A percentile compares a stretch with the other conserved stretches of the same genome.
These are phyloP conservation scores for Emydura subglobosa DNA, from an alignment of 2,113 vertebrate species.

Conservation along the genomic window DNA sequence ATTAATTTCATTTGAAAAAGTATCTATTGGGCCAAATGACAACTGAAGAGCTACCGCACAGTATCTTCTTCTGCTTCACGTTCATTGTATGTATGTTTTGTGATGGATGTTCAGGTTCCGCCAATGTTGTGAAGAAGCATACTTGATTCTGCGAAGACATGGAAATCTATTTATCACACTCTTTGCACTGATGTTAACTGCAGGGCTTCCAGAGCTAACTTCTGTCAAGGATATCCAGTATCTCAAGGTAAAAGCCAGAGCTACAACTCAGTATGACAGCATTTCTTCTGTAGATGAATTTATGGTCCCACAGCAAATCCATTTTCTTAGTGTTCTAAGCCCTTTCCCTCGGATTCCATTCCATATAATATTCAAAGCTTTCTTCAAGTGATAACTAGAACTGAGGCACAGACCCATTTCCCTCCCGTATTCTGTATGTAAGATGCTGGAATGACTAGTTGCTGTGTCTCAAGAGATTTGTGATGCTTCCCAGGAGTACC, in stretches of 20 bases:
- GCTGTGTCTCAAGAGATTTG: neutral
- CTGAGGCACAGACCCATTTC: neutral
- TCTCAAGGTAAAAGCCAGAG: constrained; percentile 89
- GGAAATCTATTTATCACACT: constrained; percentile 98
- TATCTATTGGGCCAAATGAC: accelerated
- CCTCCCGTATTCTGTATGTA: neutral
- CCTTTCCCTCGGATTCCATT: neutral
- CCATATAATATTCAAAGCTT: neutral
- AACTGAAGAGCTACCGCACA: neutral
- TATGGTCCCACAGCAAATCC: neutral
- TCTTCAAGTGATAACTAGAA: neutral
- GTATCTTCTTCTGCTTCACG: neutral
- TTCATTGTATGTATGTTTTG: neutral
- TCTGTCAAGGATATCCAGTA: constrained; percentile 99
- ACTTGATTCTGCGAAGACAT: constrained; percentile 92
- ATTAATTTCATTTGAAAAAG: neutral
- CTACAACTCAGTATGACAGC: neutral
- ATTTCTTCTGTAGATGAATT: neutral
- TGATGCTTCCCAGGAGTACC: neutral
- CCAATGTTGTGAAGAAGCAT: constrained; percentile 96
- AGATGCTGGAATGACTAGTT: neutral
- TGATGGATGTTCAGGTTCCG: constrained; percentile 85
- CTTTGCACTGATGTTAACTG: constrained; percentile 98
- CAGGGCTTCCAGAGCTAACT: constrained; percentile 95
- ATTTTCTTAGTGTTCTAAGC: neutral